Base-by-base conservation (phyloP, 2,888 invertebrate species). In the Bombylius discolor region DNA sequence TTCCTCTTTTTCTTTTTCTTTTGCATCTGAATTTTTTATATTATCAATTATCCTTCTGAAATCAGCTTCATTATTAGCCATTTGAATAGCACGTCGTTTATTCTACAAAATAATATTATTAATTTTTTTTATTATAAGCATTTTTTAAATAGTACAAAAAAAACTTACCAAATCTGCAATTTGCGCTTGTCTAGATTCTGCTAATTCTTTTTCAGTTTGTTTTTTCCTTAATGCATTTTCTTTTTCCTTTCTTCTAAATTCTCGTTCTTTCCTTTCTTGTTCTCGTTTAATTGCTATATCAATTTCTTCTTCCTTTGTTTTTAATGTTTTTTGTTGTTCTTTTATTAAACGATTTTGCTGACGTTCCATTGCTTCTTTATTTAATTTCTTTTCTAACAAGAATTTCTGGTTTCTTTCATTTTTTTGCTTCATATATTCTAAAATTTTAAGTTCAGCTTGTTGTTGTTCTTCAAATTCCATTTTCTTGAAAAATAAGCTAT, bases 201-300 rank as follows among this genome's bases (percentile, higher is more conserved):
- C 62, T 14, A 74, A 51, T 32, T 71, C 67, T 5, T 67, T 63
- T 53, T 71, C 72, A 0, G 67, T 59, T 59, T 68, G 65, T 7
- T 67, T 66, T 48, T 69, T 68, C 12, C 67, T 66, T 14, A 72
- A 34, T 1, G 65, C 72, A 0, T 70, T 67, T 52, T 69, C 67
- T 57, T 68, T 71, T 52, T 73, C 72, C 9, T 69, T 69, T 49
- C 65, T 66, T 0, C 74, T 63, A 58, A 71, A 74, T 59, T 73
- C 73, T 3, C 74, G 69, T 59, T 74, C 74, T 14, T 72, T 68
- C 34, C 68, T 67, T 60, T 74, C 73, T 50, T 70, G 70, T 9
- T 73, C 71, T 12, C 69, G 66, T 0, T 70, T 60, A 44, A 72
- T 68, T 33, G 65, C 65, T 46, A 72, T 64, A 58, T 74, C 73